A percentile compares a stretch with the other conserved stretches of the same genome.
Evolutionary conservation across 2,888 invertebrate genomes (phyloP).

Genomic region (Dryomyza anilis): DNA sequence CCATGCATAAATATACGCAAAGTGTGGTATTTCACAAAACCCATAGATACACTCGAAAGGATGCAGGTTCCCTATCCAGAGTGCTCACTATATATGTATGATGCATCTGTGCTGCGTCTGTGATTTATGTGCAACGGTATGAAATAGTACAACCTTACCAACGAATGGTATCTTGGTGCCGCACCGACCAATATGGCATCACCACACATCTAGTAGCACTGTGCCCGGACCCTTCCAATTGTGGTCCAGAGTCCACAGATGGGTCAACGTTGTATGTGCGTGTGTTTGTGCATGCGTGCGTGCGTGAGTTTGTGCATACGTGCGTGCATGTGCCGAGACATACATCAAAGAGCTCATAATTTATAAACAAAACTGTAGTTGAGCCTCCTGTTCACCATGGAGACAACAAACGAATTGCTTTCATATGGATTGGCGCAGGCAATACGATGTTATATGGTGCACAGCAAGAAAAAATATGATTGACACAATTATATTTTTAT

Average conservation of each 20-base stretch:
- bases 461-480: no score
- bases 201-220: no score
- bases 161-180: no score
- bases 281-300: not conserved
- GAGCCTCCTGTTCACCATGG: not conserved
- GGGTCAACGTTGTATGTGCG: not conserved
- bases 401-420: conserved; percentile 3
- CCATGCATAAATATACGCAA: conserved; percentile 51
- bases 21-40: conserved; percentile 14
- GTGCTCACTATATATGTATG: no score
- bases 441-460: no score
- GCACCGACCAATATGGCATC: no score
- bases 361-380: conserved; percentile 43
- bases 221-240: no score
- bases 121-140: conserved; percentile 16
- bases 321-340: not conserved
- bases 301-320: not conserved
- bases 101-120: no score
- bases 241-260: not conserved
- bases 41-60: not conserved
- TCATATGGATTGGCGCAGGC: not conserved
- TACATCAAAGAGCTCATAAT: conserved; percentile 45
- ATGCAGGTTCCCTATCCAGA: not conserved
- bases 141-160: conserved; percentile 8
- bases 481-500: no score